These are phyloP conservation scores for Ganaspis sp. DNA, from an alignment of 1,140 invertebrate species.

Conservation along the genomic window DNA sequence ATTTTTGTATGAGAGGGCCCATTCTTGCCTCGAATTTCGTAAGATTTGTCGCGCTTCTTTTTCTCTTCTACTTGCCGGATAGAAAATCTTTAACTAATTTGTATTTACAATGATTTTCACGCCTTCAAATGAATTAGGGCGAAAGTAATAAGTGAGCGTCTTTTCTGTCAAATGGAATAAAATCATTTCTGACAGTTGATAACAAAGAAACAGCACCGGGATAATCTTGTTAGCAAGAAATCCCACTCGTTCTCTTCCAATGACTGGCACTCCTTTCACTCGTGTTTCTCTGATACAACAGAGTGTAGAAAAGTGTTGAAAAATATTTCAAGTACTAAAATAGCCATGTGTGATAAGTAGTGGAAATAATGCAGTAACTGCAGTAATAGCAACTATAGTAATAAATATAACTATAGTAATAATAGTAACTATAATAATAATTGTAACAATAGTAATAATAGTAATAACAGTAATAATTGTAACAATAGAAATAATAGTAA, in stretches of 20 bases:
- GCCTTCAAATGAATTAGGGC: constrained; percentile 58
- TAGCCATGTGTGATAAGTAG: too few species aligned
- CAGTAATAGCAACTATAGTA: too few species aligned
- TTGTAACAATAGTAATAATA: too few species aligned
- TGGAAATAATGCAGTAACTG: background rate
- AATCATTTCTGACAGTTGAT: background rate
- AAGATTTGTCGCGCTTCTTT: constrained; percentile 48
- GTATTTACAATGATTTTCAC: constrained; percentile 72
- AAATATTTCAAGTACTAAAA: too few species aligned
- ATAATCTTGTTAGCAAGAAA: background rate
- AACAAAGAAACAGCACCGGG: background rate
- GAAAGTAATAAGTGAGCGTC: constrained; percentile 48
- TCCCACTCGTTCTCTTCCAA: background rate
- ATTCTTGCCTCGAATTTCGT: background rate
- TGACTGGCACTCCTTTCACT: background rate
- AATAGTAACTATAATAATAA: too few species aligned
- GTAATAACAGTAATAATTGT: too few species aligned
- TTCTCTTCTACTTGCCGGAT: constrained; percentile 56
- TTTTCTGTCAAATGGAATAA: constrained; percentile 7
- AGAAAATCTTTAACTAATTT: constrained; percentile 73
- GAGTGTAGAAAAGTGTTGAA: constrained; percentile 56
- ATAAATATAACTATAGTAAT: too few species aligned
- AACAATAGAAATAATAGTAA: too few species aligned
- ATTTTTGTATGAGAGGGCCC: background rate
- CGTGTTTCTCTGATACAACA: constrained; percentile 47